Conservation (phyloP, 2,888 invertebrate species). For the Acanthococcus lagerstroemiae region DNA sequence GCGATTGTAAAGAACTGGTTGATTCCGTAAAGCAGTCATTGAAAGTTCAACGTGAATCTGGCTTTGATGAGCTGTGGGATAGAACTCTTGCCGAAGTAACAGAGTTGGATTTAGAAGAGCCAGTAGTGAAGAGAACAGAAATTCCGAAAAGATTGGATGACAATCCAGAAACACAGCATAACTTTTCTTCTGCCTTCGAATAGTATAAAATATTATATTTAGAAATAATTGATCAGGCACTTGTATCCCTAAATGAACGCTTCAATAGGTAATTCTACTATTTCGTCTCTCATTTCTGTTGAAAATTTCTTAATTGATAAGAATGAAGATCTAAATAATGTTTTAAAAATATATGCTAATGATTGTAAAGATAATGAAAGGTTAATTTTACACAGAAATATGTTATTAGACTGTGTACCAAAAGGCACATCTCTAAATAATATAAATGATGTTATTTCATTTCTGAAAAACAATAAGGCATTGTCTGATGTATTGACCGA, state of each 20-base stretch:
- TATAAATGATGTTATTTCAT: too few relatives aligned
- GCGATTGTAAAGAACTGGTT: constrained; percentile 1
- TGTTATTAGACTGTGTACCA: too few relatives aligned
- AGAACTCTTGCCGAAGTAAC: background rate
- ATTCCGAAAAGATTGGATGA: background rate
- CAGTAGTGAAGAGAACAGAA: background rate
- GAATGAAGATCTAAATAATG: background rate
- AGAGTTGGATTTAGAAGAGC: background rate
- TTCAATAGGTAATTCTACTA: too few relatives aligned
- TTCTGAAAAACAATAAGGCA: too few relatives aligned
- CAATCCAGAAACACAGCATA: background rate
- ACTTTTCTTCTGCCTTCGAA: background rate
- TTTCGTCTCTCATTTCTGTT: background rate
- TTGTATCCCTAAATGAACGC: background rate
- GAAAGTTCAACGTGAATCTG: too few relatives aligned
- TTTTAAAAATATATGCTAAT: constrained; percentile 1
- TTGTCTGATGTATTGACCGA: too few relatives aligned
- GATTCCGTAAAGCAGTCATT: background rate
- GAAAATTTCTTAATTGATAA: constrained; percentile 1
- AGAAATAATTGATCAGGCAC: background rate
- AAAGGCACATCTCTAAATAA: too few relatives aligned
- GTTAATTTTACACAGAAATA: background rate
- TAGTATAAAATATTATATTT: too few relatives aligned
- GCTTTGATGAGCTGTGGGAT: background rate
- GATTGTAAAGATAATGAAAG: too few relatives aligned